These are phyloP conservation scores for Caenorhabditis afra DNA, from an alignment of 2,888 invertebrate genomes.

Conservation along the genomic window DNA sequence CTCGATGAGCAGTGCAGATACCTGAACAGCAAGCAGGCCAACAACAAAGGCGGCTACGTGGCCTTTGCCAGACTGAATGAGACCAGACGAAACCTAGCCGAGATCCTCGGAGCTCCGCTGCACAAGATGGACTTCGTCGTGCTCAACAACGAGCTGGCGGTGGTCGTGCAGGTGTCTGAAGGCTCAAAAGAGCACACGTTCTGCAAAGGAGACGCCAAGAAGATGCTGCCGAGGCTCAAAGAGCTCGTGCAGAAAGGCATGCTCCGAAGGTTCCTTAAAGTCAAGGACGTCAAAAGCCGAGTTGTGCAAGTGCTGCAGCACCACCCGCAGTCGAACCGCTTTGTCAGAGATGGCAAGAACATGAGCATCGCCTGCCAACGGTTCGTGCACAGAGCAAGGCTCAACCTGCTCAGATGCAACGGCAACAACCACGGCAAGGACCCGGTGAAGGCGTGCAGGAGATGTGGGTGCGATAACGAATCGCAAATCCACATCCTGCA, in stretches of 20 bases:
- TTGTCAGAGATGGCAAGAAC: not conserved
- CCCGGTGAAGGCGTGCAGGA: not conserved
- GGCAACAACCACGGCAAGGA: not conserved
- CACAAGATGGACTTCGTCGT: too few species aligned
- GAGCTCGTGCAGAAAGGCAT: not conserved
- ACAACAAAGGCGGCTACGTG: too few species aligned
- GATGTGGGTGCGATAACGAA: slow-evolving; percentile 1
- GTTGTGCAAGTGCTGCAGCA: slow-evolving; percentile 2
- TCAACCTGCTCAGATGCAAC: slow-evolving; percentile 11
- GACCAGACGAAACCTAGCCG: too few species aligned
- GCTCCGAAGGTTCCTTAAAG: not conserved
- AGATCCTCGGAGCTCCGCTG: too few species aligned
- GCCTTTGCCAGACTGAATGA: too few species aligned
- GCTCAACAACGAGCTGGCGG: too few species aligned
- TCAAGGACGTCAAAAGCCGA: not conserved
- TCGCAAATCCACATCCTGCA: slow-evolving; percentile 16
- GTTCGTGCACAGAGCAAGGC: slow-evolving; percentile 14
- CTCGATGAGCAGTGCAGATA: not conserved
- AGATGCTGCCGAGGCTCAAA: not conserved
- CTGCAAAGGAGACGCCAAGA: not conserved
- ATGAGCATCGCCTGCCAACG: slow-evolving; percentile 2
- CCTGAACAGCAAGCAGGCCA: not conserved
- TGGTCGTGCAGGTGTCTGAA: too few species aligned
- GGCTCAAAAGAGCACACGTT: too few species aligned
- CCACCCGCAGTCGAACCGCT: not conserved